These are phyloP conservation scores for Mastomys natalensis DNA, from an alignment of 2,113 vertebrate genomes.

Conservation along the genomic window DNA sequence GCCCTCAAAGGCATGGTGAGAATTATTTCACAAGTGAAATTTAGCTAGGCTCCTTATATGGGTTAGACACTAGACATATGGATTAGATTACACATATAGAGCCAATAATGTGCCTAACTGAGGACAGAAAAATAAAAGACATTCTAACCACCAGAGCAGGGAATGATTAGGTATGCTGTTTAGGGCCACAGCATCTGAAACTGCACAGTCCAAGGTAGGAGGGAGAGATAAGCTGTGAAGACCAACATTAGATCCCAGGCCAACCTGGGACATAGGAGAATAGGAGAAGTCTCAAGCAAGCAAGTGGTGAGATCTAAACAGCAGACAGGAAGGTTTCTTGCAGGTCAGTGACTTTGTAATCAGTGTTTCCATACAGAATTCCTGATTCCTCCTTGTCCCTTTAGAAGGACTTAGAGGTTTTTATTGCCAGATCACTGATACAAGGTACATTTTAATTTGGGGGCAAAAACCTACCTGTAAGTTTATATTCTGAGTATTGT, in stretches of 20 bases:
- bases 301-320: neutral
- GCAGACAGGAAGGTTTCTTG: fast-evolving
- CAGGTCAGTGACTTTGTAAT: too few species aligned
- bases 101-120: neutral
- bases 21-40: neutral
- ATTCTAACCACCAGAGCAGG: neutral
- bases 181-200: neutral
- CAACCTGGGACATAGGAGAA: too few species aligned
- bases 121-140: neutral
- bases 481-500: neutral
- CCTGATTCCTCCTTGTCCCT: fast-evolving
- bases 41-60: neutral
- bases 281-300: neutral
- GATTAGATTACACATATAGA: neutral
- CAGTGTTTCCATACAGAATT: neutral
- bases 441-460: constrained; percentile 9
- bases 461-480: neutral
- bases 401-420: neutral
- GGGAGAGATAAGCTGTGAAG: fast-evolving
- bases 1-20: neutral
- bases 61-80: neutral
- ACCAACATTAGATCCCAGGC: neutral
- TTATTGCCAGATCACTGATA: neutral
- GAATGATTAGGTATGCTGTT: neutral
- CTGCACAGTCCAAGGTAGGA: neutral